Percentiles rank a stretch among this genome's conserved stretches.
phyloP scores from a whole-genome alignment of 1,140 invertebrate species.

The Drosophila bifasciata region DNA sequence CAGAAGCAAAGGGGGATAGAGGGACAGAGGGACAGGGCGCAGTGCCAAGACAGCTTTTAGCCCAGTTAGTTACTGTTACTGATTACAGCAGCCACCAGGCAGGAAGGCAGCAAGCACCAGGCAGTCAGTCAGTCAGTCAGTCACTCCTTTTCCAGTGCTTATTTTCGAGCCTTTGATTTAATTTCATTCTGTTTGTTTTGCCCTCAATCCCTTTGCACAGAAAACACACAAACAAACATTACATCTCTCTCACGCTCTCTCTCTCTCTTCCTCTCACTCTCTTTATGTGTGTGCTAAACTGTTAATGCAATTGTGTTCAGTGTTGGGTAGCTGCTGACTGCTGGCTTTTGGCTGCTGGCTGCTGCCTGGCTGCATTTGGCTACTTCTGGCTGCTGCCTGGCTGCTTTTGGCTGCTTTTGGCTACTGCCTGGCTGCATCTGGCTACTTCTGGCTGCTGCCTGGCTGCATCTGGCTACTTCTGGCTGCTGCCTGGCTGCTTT shows the following conservation, averaged over 20 bases:
- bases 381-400: too few relatives aligned
- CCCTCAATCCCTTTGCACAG: slow-evolving; percentile 15
- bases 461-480: too few relatives aligned
- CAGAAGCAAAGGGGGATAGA: background rate
- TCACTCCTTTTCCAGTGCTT: slow-evolving; percentile 34
- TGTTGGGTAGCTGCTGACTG: slow-evolving; percentile 14
- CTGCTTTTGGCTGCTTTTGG: too few relatives aligned
- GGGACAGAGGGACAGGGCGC: background rate
- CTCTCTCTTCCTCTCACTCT: background rate
- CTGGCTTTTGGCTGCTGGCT: too few relatives aligned
- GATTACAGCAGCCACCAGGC: too few relatives aligned
- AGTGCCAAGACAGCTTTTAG: slow-evolving; percentile 13
- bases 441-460: too few relatives aligned
- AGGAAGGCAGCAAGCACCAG: slow-evolving; percentile 1
- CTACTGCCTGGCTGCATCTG: too few relatives aligned
- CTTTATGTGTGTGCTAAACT: slow-evolving; percentile 49
- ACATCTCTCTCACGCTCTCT: background rate
- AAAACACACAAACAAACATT: background rate
- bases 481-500: too few relatives aligned
- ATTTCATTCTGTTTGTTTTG: slow-evolving; percentile 65
- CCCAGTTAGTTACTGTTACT: slow-evolving; percentile 31
- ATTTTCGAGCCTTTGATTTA: slow-evolving; percentile 62
- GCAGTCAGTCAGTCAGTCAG: slow-evolving; percentile 2
- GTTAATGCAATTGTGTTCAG: slow-evolving; percentile 79
- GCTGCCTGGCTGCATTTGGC: background rate